A percentile compares a stretch with the other conserved stretches of the same genome.
Conservation (phyloP, 2,888 invertebrate genomes). For the Amiota minor region DNA sequence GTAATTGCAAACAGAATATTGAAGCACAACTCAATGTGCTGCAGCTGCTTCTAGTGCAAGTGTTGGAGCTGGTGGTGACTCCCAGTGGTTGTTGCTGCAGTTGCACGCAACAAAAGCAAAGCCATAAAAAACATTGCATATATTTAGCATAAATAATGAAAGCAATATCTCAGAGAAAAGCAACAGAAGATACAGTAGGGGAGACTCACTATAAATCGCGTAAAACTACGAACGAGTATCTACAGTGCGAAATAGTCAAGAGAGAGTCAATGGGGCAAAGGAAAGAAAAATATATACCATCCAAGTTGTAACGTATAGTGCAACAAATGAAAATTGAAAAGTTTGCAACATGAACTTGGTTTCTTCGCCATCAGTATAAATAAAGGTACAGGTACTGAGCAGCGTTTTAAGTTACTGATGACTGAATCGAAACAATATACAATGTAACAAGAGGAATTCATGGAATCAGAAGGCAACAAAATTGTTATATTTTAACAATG, state of each 20-base stretch:
- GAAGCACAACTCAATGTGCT: not conserved
- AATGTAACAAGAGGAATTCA: constrained; percentile 42
- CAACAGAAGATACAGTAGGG: constrained; percentile 33
- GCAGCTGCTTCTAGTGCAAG: not conserved
- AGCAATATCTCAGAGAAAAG: constrained; percentile 50
- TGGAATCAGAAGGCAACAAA: constrained; percentile 50
- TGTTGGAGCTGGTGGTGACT: not conserved
- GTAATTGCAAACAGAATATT: no score
- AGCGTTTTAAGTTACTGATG: no score
- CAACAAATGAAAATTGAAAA: constrained; percentile 21
- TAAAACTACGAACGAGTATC: constrained; percentile 23
- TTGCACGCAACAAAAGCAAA: constrained; percentile 24
- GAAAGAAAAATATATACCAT: constrained; percentile 13
- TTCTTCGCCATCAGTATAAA: no score
- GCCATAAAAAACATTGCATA: constrained; percentile 51
- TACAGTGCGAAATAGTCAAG: constrained; percentile 26
- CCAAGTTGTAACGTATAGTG: not conserved
- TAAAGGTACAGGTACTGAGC: no score
- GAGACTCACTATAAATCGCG: constrained; percentile 17
- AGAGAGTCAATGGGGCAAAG: not conserved
- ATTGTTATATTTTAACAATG: no score
- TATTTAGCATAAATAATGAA: constrained; percentile 58
- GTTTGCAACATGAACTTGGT: constrained; percentile 5
- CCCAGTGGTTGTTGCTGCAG: not conserved
- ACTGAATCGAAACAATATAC: no score